phyloP scores from a whole-genome alignment of 1,140 invertebrate genomes.

The Dinothrombium tinctorium region DNA sequence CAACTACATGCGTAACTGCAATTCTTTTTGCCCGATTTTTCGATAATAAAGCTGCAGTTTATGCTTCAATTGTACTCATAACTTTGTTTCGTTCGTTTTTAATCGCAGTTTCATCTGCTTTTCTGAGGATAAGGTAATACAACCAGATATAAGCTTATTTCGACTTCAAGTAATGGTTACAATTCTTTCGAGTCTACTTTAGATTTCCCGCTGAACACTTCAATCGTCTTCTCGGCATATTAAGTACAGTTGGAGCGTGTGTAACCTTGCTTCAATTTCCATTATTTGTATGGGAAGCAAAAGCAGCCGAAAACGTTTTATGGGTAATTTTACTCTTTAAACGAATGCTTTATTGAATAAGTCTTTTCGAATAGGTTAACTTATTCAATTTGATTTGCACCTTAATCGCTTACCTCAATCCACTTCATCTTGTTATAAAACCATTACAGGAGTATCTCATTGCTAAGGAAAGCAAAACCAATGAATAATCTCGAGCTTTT shows the following conservation, averaged over 20 bases:
- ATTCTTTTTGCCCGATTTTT: conserved; percentile 15
- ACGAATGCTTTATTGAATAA: no score
- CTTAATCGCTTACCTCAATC: no score
- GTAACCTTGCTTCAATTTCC: conserved; percentile 15
- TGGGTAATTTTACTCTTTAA: conserved; percentile 12
- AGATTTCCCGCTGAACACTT: conserved; percentile 16
- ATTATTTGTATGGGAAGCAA: conserved; percentile 15
- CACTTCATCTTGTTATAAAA: no score
- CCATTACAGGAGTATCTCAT: no score
- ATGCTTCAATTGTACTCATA: conserved; percentile 14
- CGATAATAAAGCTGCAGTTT: conserved; percentile 10
- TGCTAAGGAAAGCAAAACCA: no score
- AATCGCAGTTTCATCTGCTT: conserved; percentile 15
- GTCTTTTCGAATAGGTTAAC: no score
- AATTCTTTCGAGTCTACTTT: no score
- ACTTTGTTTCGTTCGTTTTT: conserved; percentile 15
- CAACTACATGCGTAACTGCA: conserved; percentile 9
- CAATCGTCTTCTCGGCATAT: conserved; percentile 14
- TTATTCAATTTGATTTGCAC: no score
- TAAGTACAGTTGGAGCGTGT: conserved; percentile 14
- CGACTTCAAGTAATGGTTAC: background rate
- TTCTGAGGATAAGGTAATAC: conserved; percentile 14
- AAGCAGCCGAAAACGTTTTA: conserved; percentile 6
- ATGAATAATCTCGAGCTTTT: no score
- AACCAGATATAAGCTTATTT: background rate